Evolutionary conservation across 2,797 vertebrate species (phyloP), one percentile per base, ranked within the genome.

Genomic region (Rachycentron canadum): DNA sequence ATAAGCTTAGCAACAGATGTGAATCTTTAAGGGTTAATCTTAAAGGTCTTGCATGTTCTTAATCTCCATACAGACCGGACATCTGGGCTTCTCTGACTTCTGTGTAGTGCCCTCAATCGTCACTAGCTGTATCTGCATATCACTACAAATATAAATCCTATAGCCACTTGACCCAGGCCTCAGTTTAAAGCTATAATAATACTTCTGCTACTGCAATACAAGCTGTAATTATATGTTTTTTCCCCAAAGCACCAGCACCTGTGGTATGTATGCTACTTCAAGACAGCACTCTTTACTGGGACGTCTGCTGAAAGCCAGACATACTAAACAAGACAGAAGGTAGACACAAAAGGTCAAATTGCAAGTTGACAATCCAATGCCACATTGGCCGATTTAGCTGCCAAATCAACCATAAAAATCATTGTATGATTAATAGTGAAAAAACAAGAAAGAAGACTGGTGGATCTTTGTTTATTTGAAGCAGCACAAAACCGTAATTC

Each of bases 1-100:
- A 16, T 58, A 76, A 82, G 71, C 76, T 82, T 62, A 47, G 34
- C 34, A 87, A 85, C 79, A 90, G 82, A 88, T 87, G 84, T 80
- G 78, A 79, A 53, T 75, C 70, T 68, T 89, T 67, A 58, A 1
- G 58, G 50, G 74, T 89, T 85, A 82, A 89, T 88, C 83, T 81
- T 83, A 17, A 61, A 60, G 78, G 77, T 86, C 68, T 70, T 78
- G 66, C 21, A 65, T 74, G 74, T 82, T 86, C 78, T 69, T 84
- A 85, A 89, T 89, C 82, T 82, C 65, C 32, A 14, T 57, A 61
- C n/a, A 68, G 43, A 55, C 38, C 52, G 41, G 55, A 88, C 86
- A 90, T 86, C 83, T 89, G 84, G 52, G 52, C 72, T 75, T 19
- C 23, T 62, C 23, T 43, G 61, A 68, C 34, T 13, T 61, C 65